These are phyloP conservation scores for Brachynemurus nebulosus DNA, from an alignment of 2,888 invertebrate species.

Conservation along the genomic window DNA sequence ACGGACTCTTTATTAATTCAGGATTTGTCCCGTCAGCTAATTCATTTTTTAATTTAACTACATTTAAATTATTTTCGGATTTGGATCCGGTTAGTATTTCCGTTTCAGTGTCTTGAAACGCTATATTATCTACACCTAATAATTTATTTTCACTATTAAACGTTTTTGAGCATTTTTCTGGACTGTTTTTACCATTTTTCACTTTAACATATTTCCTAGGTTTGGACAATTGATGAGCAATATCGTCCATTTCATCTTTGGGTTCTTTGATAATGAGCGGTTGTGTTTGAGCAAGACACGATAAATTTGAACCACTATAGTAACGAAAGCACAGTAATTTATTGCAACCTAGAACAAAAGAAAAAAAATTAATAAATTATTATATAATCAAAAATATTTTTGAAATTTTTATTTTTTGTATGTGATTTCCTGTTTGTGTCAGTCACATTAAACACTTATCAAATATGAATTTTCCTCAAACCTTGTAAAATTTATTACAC, in stretches of 20 bases:
- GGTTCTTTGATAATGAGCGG: conserved; percentile 46
- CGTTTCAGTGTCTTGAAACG: conserved; percentile 27
- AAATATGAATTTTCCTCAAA: too few relatives aligned
- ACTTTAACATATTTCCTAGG: conserved; percentile 6
- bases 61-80: background rate
- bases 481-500: too few relatives aligned
- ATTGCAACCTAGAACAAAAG: conserved; percentile 44
- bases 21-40: conserved; percentile 2
- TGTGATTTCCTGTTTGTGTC: too few relatives aligned
- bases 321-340: conserved; percentile 56
- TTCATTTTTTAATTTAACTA: conserved; percentile 2
- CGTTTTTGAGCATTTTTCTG: conserved; percentile 6
- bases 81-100: background rate
- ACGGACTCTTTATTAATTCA: conserved; percentile 17
- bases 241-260: conserved; percentile 39
- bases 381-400: too few relatives aligned
- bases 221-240: conserved; percentile 35
- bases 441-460: too few relatives aligned
- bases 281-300: conserved; percentile 49
- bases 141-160: conserved; percentile 1
- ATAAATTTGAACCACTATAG: conserved; percentile 48
- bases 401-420: too few relatives aligned
- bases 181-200: conserved; percentile 5
- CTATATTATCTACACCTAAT: conserved; percentile 29
- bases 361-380: too few relatives aligned